Evolutionary conservation across 30 jellyfish, hydroid and myxozoan genomes (phyloP).

Genomic region (Aurelia sp.): DNA sequence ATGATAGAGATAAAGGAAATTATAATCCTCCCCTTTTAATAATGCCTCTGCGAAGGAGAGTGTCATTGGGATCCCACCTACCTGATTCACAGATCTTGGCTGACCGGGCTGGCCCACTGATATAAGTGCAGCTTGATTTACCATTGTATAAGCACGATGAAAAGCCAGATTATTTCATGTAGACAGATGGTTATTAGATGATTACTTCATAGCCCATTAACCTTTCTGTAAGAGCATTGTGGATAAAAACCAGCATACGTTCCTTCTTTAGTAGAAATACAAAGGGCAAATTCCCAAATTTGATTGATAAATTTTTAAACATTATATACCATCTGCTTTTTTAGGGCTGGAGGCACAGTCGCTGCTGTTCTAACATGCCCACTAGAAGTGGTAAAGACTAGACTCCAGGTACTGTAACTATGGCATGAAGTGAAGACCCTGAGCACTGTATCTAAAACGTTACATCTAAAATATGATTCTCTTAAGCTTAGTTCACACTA

Average conservation of each 20-base stretch:
- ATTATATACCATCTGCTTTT: conserved; percentile 14
- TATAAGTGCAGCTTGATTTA: too few species aligned
- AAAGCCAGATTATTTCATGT: neutral
- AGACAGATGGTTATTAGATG: neutral
- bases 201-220: neutral
- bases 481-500: too few species aligned
- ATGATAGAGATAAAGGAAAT: too few species aligned
- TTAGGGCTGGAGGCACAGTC: conserved; percentile 99
- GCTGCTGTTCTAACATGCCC: conserved; percentile 99
- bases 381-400: conserved; percentile 95
- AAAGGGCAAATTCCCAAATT: neutral
- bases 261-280: neutral
- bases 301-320: neutral
- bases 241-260: neutral
- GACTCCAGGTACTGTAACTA: conserved; percentile 82
- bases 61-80: too few species aligned
- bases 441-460: too few species aligned
- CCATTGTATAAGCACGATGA: too few species aligned
- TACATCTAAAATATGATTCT: too few species aligned
- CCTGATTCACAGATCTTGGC: too few species aligned
- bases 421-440: too few species aligned
- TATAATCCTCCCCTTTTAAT: too few species aligned
- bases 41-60: too few species aligned
- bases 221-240: neutral
- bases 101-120: too few species aligned